Evolutionary conservation across 2,113 vertebrate species (phyloP).

Genomic region (Eclectus roratus): DNA sequence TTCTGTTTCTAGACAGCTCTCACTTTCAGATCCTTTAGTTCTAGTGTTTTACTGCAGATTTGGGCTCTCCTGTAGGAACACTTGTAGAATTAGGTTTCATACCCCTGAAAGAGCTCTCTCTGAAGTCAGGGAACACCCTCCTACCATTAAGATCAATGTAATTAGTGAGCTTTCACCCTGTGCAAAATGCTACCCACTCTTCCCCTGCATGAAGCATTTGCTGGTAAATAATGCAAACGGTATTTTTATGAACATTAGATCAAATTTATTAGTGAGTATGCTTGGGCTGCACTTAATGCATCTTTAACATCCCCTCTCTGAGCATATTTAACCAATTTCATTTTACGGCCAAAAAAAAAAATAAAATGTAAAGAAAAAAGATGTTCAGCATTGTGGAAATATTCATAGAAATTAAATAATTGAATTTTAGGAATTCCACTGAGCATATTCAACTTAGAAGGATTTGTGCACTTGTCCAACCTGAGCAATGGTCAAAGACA

Average conservation of each 20-base stretch:
- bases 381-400: neutral
- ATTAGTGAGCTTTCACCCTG: slow-evolving; percentile 6
- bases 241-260: neutral
- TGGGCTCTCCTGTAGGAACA: neutral
- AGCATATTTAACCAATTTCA: neutral
- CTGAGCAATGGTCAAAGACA: slow-evolving; percentile 4
- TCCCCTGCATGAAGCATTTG: neutral
- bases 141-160: neutral
- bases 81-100: neutral
- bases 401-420: neutral
- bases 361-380: neutral
- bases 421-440: neutral
- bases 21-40: neutral
- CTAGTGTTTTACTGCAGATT: neutral
- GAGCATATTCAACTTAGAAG: neutral
- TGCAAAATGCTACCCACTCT: neutral
- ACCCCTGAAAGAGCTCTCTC: neutral
- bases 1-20: neutral
- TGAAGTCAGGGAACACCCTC: neutral
- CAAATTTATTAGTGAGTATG: neutral
- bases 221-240: neutral
- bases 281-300: neutral
- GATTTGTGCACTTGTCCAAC: neutral
- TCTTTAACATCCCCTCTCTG: neutral
- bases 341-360: neutral